These are phyloP conservation scores for Propithecus deckenii DNA, from an alignment of 2,797 vertebrate genomes.

Conservation along the genomic window DNA sequence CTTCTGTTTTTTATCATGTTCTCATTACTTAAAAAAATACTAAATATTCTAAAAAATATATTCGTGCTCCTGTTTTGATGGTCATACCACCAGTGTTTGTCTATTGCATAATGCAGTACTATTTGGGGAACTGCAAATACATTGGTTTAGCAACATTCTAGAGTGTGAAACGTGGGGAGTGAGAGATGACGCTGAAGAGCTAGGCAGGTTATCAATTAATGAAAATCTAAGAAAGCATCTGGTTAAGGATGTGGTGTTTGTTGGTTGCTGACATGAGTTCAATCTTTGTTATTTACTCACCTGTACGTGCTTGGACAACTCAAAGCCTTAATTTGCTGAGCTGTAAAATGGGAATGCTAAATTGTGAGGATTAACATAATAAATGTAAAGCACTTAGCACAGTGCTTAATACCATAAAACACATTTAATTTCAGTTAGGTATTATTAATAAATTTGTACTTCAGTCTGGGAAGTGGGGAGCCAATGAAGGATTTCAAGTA, in stretches of 20 bases:
- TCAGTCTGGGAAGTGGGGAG: not conserved
- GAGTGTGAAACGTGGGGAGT: not conserved
- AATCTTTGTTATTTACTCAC: not conserved
- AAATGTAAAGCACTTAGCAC: not conserved
- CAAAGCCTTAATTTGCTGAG: not conserved
- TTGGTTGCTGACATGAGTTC: not conserved
- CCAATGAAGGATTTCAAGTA: not conserved
- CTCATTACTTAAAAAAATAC: not conserved
- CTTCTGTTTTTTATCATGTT: not conserved
- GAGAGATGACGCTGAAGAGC: not conserved
- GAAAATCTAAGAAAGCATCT: not conserved
- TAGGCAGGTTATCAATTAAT: not conserved
- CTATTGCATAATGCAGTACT: not conserved
- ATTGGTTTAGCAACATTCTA: not conserved
- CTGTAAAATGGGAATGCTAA: not conserved
- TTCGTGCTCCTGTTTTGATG: not conserved
- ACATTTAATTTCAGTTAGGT: not conserved
- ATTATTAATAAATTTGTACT: conserved; percentile 13
- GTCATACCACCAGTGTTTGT: not conserved
- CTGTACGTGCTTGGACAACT: not conserved
- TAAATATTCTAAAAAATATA: not conserved
- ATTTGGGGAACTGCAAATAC: not conserved
- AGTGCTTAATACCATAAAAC: not conserved
- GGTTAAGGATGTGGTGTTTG: not conserved
- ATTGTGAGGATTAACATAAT: not conserved